Percentiles rank a stretch among this genome's conserved stretches.
These are phyloP conservation scores for Sebastes fasciatus DNA, from an alignment of 2,113 vertebrate species.

Conservation along the genomic window DNA sequence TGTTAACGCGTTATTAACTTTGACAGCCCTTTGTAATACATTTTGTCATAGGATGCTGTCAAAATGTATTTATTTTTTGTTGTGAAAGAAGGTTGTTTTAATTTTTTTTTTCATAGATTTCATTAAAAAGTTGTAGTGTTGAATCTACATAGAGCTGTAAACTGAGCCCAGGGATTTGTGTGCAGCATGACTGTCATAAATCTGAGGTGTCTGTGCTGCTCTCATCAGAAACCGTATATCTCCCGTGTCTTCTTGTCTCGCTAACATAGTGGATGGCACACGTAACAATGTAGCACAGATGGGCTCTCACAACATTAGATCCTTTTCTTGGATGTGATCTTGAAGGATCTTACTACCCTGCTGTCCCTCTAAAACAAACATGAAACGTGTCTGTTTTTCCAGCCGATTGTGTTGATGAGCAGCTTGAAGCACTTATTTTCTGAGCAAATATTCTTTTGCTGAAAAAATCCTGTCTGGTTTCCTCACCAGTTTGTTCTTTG, in stretches of 20 bases:
- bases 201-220: not conserved
- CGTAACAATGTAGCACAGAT: conserved; percentile 27
- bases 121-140: not conserved
- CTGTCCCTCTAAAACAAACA: conserved; percentile 35
- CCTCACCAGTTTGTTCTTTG: not conserved
- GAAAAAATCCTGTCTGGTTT: not conserved
- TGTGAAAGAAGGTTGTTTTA: not conserved
- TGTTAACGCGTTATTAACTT: too few species aligned
- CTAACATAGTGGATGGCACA: conserved; percentile 1
- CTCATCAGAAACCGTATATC: not conserved
- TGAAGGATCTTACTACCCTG: conserved; percentile 25
- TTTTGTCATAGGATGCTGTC: not conserved
- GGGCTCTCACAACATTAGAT: conserved; percentile 27
- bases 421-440: not conserved
- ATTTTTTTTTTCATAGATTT: not conserved
- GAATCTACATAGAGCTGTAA: not conserved
- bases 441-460: not conserved
- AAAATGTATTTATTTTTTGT: not conserved
- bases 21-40: not conserved
- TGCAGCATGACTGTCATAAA: not conserved
- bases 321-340: conserved; percentile 26
- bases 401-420: not conserved
- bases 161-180: not conserved
- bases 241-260: not conserved
- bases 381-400: not conserved